These are phyloP conservation scores for Caenorhabditis brenneri DNA, from an alignment of 1,140 invertebrate species.

Conservation along the genomic window DNA sequence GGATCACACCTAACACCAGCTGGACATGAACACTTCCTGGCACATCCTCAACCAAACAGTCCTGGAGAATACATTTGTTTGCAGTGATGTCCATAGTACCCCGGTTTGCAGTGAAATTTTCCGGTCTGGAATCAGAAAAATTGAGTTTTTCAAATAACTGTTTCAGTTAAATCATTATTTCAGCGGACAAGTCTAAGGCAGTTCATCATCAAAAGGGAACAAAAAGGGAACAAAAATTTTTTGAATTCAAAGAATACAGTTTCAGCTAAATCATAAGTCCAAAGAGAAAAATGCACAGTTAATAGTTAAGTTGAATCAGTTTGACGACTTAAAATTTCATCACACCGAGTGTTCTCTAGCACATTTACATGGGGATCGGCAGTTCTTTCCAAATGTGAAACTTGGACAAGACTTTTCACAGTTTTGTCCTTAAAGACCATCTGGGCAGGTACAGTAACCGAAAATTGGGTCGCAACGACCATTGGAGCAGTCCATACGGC, in stretches of 20 bases:
- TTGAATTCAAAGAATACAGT: too few relatives aligned
- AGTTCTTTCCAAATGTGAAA: slow-evolving; percentile 64
- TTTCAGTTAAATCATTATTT: too few relatives aligned
- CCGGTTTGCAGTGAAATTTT: slow-evolving; percentile 81
- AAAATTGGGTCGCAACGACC: slow-evolving; percentile 82
- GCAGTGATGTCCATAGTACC: slow-evolving; percentile 72
- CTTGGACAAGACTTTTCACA: slow-evolving; percentile 76
- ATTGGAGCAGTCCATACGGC: slow-evolving; percentile 63
- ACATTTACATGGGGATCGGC: slow-evolving; percentile 63
- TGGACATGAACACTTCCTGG: slow-evolving; percentile 83
- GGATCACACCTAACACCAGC: slow-evolving; percentile 73
- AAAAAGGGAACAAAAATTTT: too few relatives aligned
- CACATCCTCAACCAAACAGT: slow-evolving; percentile 78
- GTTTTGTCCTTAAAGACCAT: slow-evolving; percentile 81
- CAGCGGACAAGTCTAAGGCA: too few relatives aligned
- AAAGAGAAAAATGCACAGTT: too few relatives aligned
- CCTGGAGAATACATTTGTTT: slow-evolving; percentile 62
- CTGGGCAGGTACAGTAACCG: slow-evolving; percentile 84
- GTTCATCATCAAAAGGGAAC: too few relatives aligned
- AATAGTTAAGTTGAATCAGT: too few relatives aligned
- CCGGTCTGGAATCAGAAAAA: slow-evolving; percentile 75
- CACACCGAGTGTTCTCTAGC: slow-evolving; percentile 64
- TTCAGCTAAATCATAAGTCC: too few relatives aligned
- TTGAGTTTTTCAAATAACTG: background rate
- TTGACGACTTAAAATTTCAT: slow-evolving; percentile 75